A percentile compares a stretch with the other conserved stretches of the same genome.
phyloP scores from a whole-genome alignment of 2,797 vertebrate species.

The Balearica regulorum region DNA sequence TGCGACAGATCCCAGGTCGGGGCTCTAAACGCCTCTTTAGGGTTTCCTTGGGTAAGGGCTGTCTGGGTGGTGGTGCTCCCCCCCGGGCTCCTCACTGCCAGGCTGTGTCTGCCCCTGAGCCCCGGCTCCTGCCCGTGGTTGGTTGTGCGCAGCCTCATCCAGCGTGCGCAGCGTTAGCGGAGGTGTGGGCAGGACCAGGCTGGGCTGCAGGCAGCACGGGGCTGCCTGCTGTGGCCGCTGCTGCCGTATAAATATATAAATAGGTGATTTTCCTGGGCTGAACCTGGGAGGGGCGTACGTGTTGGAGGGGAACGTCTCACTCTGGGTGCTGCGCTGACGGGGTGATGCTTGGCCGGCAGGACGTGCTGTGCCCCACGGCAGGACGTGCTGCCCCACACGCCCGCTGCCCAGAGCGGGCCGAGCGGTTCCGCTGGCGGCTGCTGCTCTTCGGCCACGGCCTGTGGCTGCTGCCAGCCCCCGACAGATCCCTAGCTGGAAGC shows the following conservation, averaged over 20 bases:
- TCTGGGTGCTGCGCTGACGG: not conserved
- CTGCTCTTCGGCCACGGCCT: fast-evolving
- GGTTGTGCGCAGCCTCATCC: not conserved
- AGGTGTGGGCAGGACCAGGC: not conserved
- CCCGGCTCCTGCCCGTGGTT: not conserved
- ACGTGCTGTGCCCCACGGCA: too few relatives aligned
- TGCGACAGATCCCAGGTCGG: fast-evolving
- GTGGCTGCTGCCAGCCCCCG: not conserved
- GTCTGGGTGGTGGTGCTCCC: not conserved
- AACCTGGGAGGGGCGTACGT: slow-evolving; percentile 1
- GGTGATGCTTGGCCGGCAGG: not conserved
- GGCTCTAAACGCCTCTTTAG: not conserved
- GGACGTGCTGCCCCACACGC: not conserved
- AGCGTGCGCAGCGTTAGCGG: not conserved
- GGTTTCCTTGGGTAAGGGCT: not conserved
- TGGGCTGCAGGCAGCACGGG: not conserved
- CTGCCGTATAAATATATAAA: not conserved
- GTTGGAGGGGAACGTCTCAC: not conserved
- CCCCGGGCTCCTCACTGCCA: not conserved
- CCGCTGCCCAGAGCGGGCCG: not conserved
- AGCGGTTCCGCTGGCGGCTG: not conserved
- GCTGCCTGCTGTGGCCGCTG: not conserved
- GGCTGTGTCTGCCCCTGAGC: not conserved
- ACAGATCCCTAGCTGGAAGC: not conserved
- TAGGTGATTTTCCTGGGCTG: slow-evolving; percentile 47